phyloP scores from a whole-genome alignment of 1,140 invertebrate species.

The Ctenoplectra terminalis region DNA sequence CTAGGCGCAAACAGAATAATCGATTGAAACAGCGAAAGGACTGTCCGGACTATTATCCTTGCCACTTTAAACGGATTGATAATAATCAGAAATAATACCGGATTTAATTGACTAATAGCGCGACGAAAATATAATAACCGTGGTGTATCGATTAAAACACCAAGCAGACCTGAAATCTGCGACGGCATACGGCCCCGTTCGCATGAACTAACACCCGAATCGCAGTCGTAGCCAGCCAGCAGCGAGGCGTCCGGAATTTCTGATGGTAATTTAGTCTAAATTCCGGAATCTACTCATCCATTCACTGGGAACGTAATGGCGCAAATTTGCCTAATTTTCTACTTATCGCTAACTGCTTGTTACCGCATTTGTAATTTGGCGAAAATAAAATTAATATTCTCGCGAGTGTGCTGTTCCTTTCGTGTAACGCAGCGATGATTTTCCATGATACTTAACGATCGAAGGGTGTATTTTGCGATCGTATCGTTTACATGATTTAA shows the following conservation, averaged over 20 bases:
- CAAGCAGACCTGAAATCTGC: slow-evolving; percentile 19
- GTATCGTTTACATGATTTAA: background rate
- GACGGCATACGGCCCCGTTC: background rate
- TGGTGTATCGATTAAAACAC: slow-evolving; percentile 35
- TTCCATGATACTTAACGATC: background rate
- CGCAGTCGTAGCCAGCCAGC: background rate
- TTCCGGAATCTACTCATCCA: slow-evolving; percentile 44
- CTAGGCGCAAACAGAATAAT: slow-evolving; percentile 36
- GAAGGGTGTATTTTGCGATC: background rate
- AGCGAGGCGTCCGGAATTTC: slow-evolving; percentile 35
- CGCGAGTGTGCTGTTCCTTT: background rate
- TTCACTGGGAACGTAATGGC: slow-evolving; percentile 34
- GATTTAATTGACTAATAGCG: slow-evolving; percentile 41
- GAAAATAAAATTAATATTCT: slow-evolving; percentile 25
- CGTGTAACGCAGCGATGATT: background rate
- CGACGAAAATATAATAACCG: slow-evolving; percentile 45
- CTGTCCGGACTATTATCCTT: background rate
- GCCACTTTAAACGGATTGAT: slow-evolving; percentile 34
- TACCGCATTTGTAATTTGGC: slow-evolving; percentile 22
- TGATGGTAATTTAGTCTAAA: slow-evolving; percentile 44
- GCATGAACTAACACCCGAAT: background rate
- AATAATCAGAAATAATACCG: slow-evolving; percentile 35
- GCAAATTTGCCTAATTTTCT: slow-evolving; percentile 47
- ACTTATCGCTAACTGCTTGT: slow-evolving; percentile 44
- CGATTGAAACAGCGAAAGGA: slow-evolving; percentile 26